Evolutionary conservation across 2,113 vertebrate genomes (phyloP).

Genomic region (Apteryx owenii): DNA sequence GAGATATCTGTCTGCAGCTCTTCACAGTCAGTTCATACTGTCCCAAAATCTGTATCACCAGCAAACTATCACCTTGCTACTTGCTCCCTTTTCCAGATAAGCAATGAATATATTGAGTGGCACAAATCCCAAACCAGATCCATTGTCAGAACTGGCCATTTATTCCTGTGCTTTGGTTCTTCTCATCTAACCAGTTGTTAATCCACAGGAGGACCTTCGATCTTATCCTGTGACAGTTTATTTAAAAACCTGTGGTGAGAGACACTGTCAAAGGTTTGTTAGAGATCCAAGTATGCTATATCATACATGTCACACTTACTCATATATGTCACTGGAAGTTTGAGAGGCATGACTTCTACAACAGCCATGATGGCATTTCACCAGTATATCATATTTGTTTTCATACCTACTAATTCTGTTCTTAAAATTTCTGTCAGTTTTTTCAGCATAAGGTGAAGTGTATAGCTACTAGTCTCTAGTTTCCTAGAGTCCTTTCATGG

Average conservation of each 20-base stretch:
- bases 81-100: background rate
- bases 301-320: background rate
- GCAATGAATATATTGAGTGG: background rate
- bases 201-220: background rate
- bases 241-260: constrained; percentile 15
- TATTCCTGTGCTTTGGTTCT: background rate
- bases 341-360: background rate
- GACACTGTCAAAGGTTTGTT: background rate
- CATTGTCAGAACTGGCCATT: background rate
- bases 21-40: background rate
- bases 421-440: background rate
- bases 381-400: background rate
- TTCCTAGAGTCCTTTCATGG: background rate
- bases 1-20: background rate
- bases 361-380: background rate
- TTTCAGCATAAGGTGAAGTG: background rate
- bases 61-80: background rate
- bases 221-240: background rate
- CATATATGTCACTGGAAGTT: background rate
- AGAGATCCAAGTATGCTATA: background rate
- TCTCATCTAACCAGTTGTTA: background rate
- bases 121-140: background rate
- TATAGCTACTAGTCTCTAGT: background rate
- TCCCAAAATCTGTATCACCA: background rate
- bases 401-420: background rate